Percentiles rank a stretch among this genome's conserved stretches.
Evolutionary conservation across 2,888 invertebrate genomes (phyloP).

Genomic region (Cephus nigrinus): DNA sequence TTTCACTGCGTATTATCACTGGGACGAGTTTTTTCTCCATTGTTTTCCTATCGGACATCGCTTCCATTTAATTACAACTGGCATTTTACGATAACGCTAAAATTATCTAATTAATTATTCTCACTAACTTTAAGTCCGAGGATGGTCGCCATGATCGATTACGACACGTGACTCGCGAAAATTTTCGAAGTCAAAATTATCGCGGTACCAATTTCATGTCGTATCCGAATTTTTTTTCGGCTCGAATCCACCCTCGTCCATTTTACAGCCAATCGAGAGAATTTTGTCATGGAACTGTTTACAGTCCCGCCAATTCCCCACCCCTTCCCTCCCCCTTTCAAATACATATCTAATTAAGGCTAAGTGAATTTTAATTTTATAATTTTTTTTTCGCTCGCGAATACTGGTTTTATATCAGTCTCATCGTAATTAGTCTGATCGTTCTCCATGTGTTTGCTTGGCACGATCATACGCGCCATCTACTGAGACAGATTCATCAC

Average conservation of each 20-base stretch:
- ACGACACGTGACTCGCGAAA: background rate
- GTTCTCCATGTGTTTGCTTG: constrained; percentile 3
- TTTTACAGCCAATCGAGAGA: constrained; percentile 57
- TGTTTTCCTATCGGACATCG: constrained; percentile 27
- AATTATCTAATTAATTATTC: constrained; percentile 59
- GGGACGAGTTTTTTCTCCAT: constrained; percentile 30
- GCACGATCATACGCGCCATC: background rate
- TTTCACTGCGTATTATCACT: constrained; percentile 31
- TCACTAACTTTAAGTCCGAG: constrained; percentile 44
- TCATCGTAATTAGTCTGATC: constrained; percentile 47
- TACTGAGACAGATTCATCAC: background rate
- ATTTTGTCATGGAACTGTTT: constrained; percentile 41
- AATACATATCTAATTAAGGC: constrained; percentile 37
- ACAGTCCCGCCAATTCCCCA: background rate
- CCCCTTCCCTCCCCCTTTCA: constrained; percentile 8
- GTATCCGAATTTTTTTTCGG: background rate
- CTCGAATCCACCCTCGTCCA: constrained; percentile 5
- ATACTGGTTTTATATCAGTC: constrained; percentile 65
- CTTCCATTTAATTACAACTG: constrained; percentile 54
- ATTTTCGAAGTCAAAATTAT: background rate
- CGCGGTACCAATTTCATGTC: background rate
- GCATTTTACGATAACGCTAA: constrained; percentile 59
- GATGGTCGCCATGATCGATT: background rate
- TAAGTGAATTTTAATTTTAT: constrained; percentile 40
- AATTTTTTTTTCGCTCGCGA: constrained; percentile 49